phyloP scores from a whole-genome alignment of 2,888 invertebrate species.

The Ennomos fuscantarius region DNA sequence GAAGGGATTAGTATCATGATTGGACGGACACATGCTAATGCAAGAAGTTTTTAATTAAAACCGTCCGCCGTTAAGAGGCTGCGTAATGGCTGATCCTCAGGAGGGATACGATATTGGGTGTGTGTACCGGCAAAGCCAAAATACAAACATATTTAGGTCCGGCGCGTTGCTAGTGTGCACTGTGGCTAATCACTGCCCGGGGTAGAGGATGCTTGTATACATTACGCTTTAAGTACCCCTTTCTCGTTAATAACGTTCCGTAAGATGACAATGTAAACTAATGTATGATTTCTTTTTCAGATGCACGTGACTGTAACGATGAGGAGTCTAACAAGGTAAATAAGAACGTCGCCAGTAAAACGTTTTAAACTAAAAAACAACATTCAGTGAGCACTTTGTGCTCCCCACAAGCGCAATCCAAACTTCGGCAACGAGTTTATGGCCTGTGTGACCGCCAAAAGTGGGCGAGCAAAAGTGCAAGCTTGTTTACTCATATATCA shows the following conservation, averaged over 20 bases:
- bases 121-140: slow-evolving; percentile 74
- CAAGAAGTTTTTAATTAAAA: slow-evolving; percentile 86
- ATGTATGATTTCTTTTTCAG: slow-evolving; percentile 61
- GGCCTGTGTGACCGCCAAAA: slow-evolving; percentile 80
- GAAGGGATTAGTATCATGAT: slow-evolving; percentile 76
- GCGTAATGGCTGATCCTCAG: slow-evolving; percentile 81
- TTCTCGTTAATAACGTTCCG: slow-evolving; percentile 58
- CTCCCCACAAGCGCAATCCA: slow-evolving; percentile 70
- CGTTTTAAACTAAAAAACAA: slow-evolving; percentile 59
- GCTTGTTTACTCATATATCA: slow-evolving; percentile 83
- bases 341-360: slow-evolving; percentile 48
- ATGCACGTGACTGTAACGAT: slow-evolving; percentile 71
- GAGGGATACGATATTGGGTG: slow-evolving; percentile 81
- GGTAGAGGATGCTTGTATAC: slow-evolving; percentile 61
- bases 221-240: slow-evolving; percentile 67
- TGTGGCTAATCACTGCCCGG: slow-evolving; percentile 76
- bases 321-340: slow-evolving; percentile 72
- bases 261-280: slow-evolving; percentile 26
- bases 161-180: slow-evolving; percentile 69
- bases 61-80: slow-evolving; percentile 82
- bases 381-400: slow-evolving; percentile 55
- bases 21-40: slow-evolving; percentile 80
- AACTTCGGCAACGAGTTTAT: slow-evolving; percentile 78
- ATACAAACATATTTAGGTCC: slow-evolving; percentile 84
- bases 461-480: slow-evolving; percentile 79